phyloP scores from a whole-genome alignment of 2,113 vertebrate genomes.

The Natator depressus region DNA sequence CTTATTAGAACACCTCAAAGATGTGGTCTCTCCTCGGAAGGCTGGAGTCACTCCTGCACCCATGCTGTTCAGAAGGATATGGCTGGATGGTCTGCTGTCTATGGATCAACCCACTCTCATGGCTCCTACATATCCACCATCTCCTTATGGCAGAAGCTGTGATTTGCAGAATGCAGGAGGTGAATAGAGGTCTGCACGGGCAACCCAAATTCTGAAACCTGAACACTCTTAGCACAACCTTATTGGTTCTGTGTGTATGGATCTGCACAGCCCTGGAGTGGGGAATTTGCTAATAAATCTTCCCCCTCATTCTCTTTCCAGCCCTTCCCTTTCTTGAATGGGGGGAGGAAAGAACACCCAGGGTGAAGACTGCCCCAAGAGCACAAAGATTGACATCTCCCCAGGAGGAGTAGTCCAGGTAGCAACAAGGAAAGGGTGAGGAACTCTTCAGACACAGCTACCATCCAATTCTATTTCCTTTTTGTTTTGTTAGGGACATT shows the following conservation, averaged over 20 bases:
- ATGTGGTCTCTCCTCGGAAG: not conserved
- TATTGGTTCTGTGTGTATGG: not conserved
- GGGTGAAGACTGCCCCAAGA: not conserved
- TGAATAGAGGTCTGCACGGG: not conserved
- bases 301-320: not conserved
- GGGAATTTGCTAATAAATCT: not conserved
- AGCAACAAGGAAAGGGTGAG: not conserved
- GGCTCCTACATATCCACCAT: slow-evolving; percentile 29
- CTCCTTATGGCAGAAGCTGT: slow-evolving; percentile 2
- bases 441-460: not conserved
- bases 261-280: not conserved
- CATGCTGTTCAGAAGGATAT: slow-evolving; percentile 22
- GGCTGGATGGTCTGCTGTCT: slow-evolving; percentile 29
- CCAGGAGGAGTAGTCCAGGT: not conserved
- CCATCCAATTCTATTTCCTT: not conserved
- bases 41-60: slow-evolving; percentile 6
- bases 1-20: not conserved
- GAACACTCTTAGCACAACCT: slow-evolving; percentile 31
- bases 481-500: not conserved
- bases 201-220: not conserved
- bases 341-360: not conserved
- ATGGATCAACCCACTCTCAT: not conserved
- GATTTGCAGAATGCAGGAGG: slow-evolving; percentile 43
- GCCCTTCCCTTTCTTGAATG: not conserved
- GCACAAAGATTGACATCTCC: not conserved